Evolutionary conservation across 2,113 vertebrate genomes (phyloP), one percentile per base, ranked within the genome.

Genomic region (Anhinga rufa): DNA sequence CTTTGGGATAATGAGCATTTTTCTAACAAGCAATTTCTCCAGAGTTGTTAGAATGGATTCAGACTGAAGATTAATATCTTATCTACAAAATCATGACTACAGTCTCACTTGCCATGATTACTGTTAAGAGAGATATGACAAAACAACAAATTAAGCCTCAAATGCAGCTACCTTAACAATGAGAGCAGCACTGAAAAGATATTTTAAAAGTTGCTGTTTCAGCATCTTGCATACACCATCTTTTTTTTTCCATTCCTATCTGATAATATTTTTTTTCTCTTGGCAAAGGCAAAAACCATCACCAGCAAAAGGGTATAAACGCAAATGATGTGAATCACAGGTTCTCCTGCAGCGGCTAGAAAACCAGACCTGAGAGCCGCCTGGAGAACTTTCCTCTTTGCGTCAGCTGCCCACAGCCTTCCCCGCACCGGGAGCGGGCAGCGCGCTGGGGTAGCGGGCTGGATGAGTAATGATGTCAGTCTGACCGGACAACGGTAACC

Each of bases 401-500:
- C 57, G 2, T 24, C 82, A 90, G 96, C 78, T 7, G 20, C 68
- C 79, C 17, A 14, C 55, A 36, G 78, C 87, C 42, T 95, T 75
- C 94, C 89, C 71, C 12, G 26, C 38, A 16, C 61, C 5, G 11
- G 44, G 86, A 92, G 90, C 88, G 65, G 93, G 96, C 88, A 26
- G 97, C 90, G 97, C 17, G 2, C 66, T 96, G 74, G 36, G 77
- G 94, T 49, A 83, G 88, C 91, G 69, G 82, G 49, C 86, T 38
- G 76, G 94, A 97, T 98, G 98, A 98, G 98, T 94, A 98, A 98
- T 97, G 98, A 97, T 97, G 97, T 92, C 31, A 54, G 93, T 93
- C 86, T 28, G 90, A 95, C 93, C 14, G 93, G 97, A 98, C 98
- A 98, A 97, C 95, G 65, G 98, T 98, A 98, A 99, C 98, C 98